Evolutionary conservation across 2,113 vertebrate genomes (phyloP).

Genomic region (Mesoclemmys tuberculata): DNA sequence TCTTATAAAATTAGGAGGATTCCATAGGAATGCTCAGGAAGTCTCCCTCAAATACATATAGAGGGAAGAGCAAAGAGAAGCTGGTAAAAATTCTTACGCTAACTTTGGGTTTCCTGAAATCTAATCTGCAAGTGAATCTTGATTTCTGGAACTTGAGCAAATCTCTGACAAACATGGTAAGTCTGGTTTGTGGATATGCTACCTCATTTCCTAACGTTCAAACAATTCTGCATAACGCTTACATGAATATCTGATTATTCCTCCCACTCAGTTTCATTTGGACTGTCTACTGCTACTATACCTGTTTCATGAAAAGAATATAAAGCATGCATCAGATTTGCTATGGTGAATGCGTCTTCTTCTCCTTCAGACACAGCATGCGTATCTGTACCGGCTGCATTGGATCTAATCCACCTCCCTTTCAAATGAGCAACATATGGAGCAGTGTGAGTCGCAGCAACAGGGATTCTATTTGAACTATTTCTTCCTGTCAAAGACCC

Average conservation of each 20-base stretch:
- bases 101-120: constrained; percentile 51
- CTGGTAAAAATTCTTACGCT: neutral
- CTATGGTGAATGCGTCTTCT: constrained; percentile 11
- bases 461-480: constrained; percentile 29
- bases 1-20: neutral
- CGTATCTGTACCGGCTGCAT: neutral
- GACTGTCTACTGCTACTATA: neutral
- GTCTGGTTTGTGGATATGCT: neutral
- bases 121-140: constrained; percentile 43
- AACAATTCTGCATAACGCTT: neutral
- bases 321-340: constrained; percentile 60
- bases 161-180: constrained; percentile 1
- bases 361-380: constrained; percentile 39
- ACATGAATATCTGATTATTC: constrained; percentile 43
- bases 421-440: constrained; percentile 67
- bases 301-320: neutral
- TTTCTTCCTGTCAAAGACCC: constrained; percentile 55
- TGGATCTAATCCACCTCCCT: constrained; percentile 34
- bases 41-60: neutral
- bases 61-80: neutral
- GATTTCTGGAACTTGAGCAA: constrained; percentile 41
- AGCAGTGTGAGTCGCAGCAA: constrained; percentile 48
- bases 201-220: constrained; percentile 38
- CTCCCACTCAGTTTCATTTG: neutral
- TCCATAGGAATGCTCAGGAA: neutral